phyloP scores from a whole-genome alignment of 2,888 invertebrate genomes.

The Hyppa rectilinea region DNA sequence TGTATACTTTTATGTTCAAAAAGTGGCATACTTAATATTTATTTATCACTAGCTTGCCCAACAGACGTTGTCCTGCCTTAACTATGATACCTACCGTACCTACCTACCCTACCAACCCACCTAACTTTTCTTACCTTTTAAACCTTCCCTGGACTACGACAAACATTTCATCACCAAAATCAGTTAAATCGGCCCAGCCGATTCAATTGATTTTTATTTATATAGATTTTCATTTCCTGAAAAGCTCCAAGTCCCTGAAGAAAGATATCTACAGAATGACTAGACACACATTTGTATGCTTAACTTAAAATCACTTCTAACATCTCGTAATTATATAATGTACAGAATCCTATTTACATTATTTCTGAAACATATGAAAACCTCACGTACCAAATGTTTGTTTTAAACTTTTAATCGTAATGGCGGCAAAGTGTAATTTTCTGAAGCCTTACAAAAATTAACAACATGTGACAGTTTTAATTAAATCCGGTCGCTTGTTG shows the following conservation, averaged over 20 bases:
- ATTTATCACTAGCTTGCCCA: no score
- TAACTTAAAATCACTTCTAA: constrained; percentile 11
- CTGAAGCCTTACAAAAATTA: constrained; percentile 62
- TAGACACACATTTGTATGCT: background rate
- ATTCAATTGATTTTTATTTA: no score
- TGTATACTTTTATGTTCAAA: background rate
- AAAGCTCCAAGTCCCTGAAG: background rate
- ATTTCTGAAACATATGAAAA: constrained; percentile 16
- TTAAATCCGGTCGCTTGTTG: constrained; percentile 81
- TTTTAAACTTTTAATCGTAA: constrained; percentile 56
- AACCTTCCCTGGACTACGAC: no score
- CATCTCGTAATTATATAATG: constrained; percentile 8
- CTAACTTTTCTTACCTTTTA: no score
- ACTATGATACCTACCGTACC: no score
- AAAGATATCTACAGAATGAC: background rate
- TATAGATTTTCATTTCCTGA: background rate
- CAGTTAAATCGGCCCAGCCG: no score
- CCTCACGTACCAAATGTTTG: constrained; percentile 39
- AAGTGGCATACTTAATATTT: background rate
- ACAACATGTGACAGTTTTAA: constrained; percentile 80
- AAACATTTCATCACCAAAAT: no score
- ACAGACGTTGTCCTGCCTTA: no score
- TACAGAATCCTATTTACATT: constrained; percentile 21
- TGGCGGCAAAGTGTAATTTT: constrained; percentile 39
- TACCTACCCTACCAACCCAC: no score